Base-by-base conservation (phyloP, 2,113 vertebrate genomes). In the Aptenodytes patagonicus region DNA sequence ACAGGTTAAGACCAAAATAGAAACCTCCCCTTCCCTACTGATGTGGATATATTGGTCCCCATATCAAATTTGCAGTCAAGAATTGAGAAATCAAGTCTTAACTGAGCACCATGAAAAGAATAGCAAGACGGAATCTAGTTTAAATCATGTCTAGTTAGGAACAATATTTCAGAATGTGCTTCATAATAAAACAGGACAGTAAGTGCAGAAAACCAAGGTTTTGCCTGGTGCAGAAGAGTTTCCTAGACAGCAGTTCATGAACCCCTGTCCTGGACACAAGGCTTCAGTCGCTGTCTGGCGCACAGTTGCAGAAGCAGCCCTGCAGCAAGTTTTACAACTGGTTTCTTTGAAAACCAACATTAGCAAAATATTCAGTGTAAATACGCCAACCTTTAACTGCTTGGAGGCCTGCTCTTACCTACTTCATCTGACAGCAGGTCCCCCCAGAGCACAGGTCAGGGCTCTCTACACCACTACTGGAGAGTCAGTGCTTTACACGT, bases 301-400 rank as follows among this genome's bases (percentile, higher is more conserved):
- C 51, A 73, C 10, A 38, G 58, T 34, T 61, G 32, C 71, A 94
- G 76, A 90, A 70, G 60, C 44, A 88, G 78, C 66, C 70, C 73
- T 90, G 66, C 42, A 77, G 49, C 78, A 88, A 73, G 55, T 96
- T 90, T 91, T 89, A 81, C 60, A 71, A 47, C 51, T 64, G 55
- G 12, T 75, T 89, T 82, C 73, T 94, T 91, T 77, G 29, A 94
- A 96, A 24, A 87, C 16, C 26, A 65, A 58, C 29, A 29, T 86
- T 44, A 88, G 66, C n/a, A 85, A 87, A 91, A 44, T 8, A 54
- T 66, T 92, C 47, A 87, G 0, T 65, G 88, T 81, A 94, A 90
- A 90, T 75, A 80, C 18, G 28, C 42, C 72, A 49, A 3, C 38
- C 54, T 64, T 57, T 32, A 80, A 57, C 42, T 61, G 42, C 54